Conservation (phyloP, 2,113 vertebrate species). For the Odontophorus gujanensis region DNA sequence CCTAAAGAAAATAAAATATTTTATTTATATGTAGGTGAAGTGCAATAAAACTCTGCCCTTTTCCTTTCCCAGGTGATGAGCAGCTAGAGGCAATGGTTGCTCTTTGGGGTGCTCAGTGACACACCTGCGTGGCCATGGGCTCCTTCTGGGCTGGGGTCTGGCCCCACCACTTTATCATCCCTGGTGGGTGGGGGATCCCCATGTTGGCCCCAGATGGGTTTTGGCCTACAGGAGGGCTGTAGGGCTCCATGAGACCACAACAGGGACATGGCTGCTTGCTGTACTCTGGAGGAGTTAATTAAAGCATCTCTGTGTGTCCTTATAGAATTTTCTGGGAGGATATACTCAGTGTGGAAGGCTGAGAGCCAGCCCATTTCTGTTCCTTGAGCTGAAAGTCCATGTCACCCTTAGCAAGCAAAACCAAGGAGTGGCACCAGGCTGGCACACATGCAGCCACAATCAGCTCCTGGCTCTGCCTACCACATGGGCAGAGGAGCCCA, state of each 20-base stretch:
- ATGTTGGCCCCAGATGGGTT: neutral
- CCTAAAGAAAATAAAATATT: neutral
- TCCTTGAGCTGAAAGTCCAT: fast-evolving
- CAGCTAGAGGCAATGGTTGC: neutral
- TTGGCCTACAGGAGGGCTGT: neutral
- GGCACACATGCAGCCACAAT: neutral
- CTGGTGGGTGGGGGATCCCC: fast-evolving
- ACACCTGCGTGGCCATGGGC: fast-evolving
- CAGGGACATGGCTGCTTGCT: conserved; percentile 64
- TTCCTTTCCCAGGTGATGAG: neutral
- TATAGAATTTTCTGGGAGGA: neutral
- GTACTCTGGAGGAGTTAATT: neutral
- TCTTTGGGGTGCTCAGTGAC: neutral
- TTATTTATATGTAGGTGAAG: neutral
- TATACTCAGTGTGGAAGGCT: neutral
- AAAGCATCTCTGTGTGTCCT: neutral
- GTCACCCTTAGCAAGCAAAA: neutral
- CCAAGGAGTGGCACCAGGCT: neutral
- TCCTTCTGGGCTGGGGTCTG: fast-evolving
- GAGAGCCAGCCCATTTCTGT: fast-evolving
- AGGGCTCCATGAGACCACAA: conserved; percentile 32
- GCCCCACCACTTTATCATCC: fast-evolving
- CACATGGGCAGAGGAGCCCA: neutral
- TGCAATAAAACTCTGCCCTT: neutral
- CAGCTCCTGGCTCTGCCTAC: neutral